Conservation (phyloP, 1,140 invertebrate species). For the Phymastichus coffea region DNA sequence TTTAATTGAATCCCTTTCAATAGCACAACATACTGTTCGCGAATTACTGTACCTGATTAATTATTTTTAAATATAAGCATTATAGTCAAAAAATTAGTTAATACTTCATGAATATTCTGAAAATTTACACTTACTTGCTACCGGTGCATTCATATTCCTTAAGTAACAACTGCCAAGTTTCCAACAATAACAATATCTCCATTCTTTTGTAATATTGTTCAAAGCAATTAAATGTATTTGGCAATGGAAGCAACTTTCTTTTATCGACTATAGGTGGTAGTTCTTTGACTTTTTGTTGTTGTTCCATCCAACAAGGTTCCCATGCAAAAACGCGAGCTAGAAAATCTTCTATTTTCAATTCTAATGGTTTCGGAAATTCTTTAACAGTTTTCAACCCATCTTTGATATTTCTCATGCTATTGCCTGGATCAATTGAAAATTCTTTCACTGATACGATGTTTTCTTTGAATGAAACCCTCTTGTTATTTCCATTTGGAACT, state of each 20-base stretch:
- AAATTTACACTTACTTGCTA: slow-evolving; percentile 16
- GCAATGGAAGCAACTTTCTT: slow-evolving; percentile 25
- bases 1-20: slow-evolving; percentile 34
- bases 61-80: slow-evolving; percentile 8
- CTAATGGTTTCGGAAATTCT: background rate
- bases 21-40: slow-evolving; percentile 32
- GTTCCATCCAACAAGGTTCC: slow-evolving; percentile 43
- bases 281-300: slow-evolving; percentile 33
- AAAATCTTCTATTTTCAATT: slow-evolving; percentile 39
- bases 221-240: slow-evolving; percentile 34
- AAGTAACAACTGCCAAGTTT: slow-evolving; percentile 39
- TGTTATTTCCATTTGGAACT: slow-evolving; percentile 7
- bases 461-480: slow-evolving; percentile 36
- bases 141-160: slow-evolving; percentile 35
- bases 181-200: slow-evolving; percentile 36
- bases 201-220: slow-evolving; percentile 40
- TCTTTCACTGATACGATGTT: slow-evolving; percentile 20
- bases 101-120: no score
- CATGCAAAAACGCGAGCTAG: slow-evolving; percentile 37
- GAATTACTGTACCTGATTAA: slow-evolving; percentile 22
- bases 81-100: background rate
- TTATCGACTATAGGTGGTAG: slow-evolving; percentile 34
- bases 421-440: slow-evolving; percentile 38
- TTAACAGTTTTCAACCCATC: slow-evolving; percentile 22
- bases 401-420: slow-evolving; percentile 34